Base-by-base conservation (phyloP, 2,797 vertebrate genomes). In the Microchirus variegatus region DNA sequence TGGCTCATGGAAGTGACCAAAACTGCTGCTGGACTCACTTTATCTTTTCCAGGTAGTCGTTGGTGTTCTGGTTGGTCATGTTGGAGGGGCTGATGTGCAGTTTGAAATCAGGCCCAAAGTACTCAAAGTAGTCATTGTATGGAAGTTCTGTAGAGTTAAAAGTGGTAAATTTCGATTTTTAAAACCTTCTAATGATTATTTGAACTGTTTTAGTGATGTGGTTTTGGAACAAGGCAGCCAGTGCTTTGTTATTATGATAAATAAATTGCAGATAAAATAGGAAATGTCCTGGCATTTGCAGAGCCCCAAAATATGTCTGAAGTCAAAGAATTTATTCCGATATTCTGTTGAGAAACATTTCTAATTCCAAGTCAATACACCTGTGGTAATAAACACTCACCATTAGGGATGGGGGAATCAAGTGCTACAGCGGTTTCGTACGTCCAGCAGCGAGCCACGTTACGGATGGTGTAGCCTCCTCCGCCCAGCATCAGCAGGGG, bases 21-120 rank as follows among this genome's bases (percentile, higher is more conserved):
- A 22, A 16, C 26, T 15, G 8, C 3, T 0, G 35, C n/a, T 3
- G 12, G 9, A 72, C 87, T 83, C 55, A 91, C 89, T 99, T 98
- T 81, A 99, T 99, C 89, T 99, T 99, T 84, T 99, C 97, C 57
- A 99, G 89, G 82, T 99, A 99, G 66, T 99, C 97, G 0, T 96
- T 98, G 61, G 97, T 99, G 80, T 99, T 99, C 90, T 99, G 97
- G 87, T 99, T 99, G 70, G 97, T 99, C 97, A 98, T 99, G 86
- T 99, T 99, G 44, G 97, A 99, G 38, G 97, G 97, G 75, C 97
- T 99, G 91, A 99, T 99, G 90, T 99, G 97, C 67, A 99, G 95
- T 81, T 99, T 99, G 82, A 99, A 99, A 87, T 99, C 97, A 0
- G 97, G 97, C 53, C 97, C 97, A 15, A 99, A 99, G 88, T 99